These are phyloP conservation scores for Rhinolophus ferrumequinum DNA, from an alignment of 2,113 vertebrate species.

Conservation along the genomic window DNA sequence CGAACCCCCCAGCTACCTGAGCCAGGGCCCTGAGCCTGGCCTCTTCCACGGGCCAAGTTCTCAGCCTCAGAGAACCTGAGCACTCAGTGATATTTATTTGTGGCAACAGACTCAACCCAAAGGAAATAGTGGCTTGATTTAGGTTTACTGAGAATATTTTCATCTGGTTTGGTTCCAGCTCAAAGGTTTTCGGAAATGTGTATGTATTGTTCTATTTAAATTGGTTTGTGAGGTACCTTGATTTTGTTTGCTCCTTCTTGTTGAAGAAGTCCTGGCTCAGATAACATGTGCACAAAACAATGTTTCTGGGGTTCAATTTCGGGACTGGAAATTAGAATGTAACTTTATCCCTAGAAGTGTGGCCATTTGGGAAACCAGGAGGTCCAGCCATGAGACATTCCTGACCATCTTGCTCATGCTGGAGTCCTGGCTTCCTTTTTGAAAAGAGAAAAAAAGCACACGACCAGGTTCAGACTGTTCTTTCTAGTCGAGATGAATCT, in stretches of 20 bases:
- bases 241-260: conserved; percentile 11
- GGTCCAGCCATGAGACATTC: rapidly evolving
- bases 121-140: not conserved
- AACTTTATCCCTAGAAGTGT: not conserved
- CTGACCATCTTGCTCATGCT: not conserved
- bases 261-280: not conserved
- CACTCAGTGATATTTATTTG: not conserved
- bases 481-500: not conserved
- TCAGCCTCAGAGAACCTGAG: not conserved
- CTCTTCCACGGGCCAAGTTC: not conserved
- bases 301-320: not conserved
- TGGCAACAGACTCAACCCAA: conserved; percentile 17
- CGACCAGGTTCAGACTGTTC: not conserved
- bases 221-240: not conserved
- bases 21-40: not conserved
- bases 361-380: not conserved
- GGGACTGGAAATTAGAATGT: not conserved
- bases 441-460: not conserved
- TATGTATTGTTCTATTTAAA: conserved; percentile 43
- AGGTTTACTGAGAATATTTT: conserved; percentile 12
- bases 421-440: not conserved
- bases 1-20: rapidly evolving
- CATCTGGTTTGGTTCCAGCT: conserved; percentile 27
- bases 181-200: conserved; percentile 32
- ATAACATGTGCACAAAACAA: not conserved